Evolutionary conservation across 2,888 invertebrate genomes (phyloP), one percentile per base, ranked within the genome.

Genomic region (Endotricha flammealis): DNA sequence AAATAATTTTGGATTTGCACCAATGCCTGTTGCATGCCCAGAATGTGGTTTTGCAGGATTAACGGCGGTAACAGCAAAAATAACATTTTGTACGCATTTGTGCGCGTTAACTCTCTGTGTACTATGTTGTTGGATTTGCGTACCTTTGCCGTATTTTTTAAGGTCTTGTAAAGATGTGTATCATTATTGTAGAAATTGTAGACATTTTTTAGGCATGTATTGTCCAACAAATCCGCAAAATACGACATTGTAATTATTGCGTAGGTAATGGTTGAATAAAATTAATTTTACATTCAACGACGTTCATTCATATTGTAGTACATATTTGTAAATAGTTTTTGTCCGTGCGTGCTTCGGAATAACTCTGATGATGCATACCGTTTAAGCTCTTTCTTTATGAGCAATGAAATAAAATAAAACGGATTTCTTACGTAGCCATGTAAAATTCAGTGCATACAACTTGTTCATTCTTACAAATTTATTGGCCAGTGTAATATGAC

Each of bases 131-230:
- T 86, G 85, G 85, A 41, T 81, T 33, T 86, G 85, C 54, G 80
- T 66, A 1, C 85, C 85, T 0, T 50, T 86, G 31, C 85, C 85
- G 0, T 86, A 86, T 37, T 46, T 86, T 22, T 46, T 83, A 30
- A 62, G 68, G 24, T 83, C 85, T n/a, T 86, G 85, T 54, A 85
- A 85, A 53, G 75, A 83, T 44, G 85, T 86, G 0, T 76, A 82
- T 47, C 85, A 86, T 60, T 79, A 82, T 52, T 86, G 85, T 46
- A 65, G 74, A 51, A 80, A 76, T 50, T 86, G 85, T 50, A 71
- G 79, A 39, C 61, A 51, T 30, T 78, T 64, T 46, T 60, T 86
- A 36, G 85, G 85, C 6, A 71, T 79, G 69, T 86, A 86, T 48
- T 74, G 79, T 48, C 83, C 85, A 2, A 79, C 81, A 4, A 80